phyloP scores from a whole-genome alignment of 2,113 vertebrate genomes.

The Sapajus apella region DNA sequence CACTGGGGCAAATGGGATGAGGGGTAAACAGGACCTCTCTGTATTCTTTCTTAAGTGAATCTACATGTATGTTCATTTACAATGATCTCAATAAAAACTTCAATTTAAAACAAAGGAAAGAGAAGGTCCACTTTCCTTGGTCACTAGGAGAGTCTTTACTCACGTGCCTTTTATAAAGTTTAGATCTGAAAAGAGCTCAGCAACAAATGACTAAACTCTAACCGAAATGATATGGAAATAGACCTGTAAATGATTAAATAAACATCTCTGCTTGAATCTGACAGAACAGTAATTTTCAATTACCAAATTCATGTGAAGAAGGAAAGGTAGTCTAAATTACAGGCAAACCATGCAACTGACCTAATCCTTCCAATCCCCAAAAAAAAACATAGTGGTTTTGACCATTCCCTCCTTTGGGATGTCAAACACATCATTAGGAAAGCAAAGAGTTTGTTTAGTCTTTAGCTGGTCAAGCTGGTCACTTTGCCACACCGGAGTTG shows the following conservation, averaged over 20 bases:
- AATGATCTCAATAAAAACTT: conserved; percentile 24
- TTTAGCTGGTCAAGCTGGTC: neutral
- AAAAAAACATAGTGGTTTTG: neutral
- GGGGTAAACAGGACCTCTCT: neutral
- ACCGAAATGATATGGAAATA: neutral
- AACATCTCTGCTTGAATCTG: neutral
- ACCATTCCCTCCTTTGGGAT: neutral
- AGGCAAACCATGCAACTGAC: neutral
- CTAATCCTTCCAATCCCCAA: too few relatives aligned
- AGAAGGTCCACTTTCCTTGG: neutral
- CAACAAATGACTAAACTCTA: neutral
- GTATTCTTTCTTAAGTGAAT: neutral
- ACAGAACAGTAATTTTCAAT: neutral
- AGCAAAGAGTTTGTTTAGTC: neutral
- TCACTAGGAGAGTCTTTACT: conserved; percentile 10
- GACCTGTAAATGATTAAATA: neutral
- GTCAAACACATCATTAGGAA: neutral
- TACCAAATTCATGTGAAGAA: neutral
- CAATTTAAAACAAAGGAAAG: neutral
- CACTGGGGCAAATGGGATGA: neutral
- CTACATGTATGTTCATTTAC: neutral
- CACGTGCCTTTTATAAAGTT: neutral
- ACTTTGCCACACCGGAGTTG: neutral
- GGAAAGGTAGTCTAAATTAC: neutral
- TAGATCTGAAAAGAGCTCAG: conserved; percentile 7